Percentiles rank a stretch among this genome's conserved stretches.
These are phyloP conservation scores for Cephalopterus ornatus DNA, from an alignment of 2,113 vertebrate genomes.

Conservation along the genomic window DNA sequence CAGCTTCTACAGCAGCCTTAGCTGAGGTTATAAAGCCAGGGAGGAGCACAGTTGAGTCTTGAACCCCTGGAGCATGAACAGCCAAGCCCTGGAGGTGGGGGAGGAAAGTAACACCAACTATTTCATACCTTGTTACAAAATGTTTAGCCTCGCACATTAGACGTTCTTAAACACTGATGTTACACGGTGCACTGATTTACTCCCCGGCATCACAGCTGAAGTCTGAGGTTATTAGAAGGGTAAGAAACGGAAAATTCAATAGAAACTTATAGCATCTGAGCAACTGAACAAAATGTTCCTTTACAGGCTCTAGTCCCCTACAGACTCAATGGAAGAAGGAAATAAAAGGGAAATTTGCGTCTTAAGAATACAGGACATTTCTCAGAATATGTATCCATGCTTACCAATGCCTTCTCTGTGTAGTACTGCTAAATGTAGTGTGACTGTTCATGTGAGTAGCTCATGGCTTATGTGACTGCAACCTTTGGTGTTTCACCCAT, in stretches of 20 bases:
- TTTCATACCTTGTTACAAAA: background rate
- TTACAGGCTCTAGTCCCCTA: background rate
- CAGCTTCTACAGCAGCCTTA: background rate
- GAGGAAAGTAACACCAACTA: background rate
- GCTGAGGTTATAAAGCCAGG: background rate
- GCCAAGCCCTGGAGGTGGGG: fast-evolving
- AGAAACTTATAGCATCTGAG: background rate
- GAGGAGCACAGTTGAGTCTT: background rate
- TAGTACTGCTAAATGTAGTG: background rate
- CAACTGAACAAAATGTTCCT: background rate
- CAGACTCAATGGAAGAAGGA: background rate
- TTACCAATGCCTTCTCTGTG: background rate
- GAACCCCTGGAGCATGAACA: background rate
- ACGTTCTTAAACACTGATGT: background rate
- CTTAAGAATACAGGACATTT: background rate
- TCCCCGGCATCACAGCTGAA: fast-evolving
- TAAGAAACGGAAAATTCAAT: background rate
- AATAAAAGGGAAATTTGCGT: background rate
- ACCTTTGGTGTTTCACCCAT: background rate
- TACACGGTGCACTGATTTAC: background rate
- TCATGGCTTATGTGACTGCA: fast-evolving
- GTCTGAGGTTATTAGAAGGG: background rate
- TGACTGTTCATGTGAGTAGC: background rate
- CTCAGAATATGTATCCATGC: background rate
- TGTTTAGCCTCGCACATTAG: background rate